Evolutionary conservation across 2,113 vertebrate genomes (phyloP).

Genomic region (Psophia crepitans): DNA sequence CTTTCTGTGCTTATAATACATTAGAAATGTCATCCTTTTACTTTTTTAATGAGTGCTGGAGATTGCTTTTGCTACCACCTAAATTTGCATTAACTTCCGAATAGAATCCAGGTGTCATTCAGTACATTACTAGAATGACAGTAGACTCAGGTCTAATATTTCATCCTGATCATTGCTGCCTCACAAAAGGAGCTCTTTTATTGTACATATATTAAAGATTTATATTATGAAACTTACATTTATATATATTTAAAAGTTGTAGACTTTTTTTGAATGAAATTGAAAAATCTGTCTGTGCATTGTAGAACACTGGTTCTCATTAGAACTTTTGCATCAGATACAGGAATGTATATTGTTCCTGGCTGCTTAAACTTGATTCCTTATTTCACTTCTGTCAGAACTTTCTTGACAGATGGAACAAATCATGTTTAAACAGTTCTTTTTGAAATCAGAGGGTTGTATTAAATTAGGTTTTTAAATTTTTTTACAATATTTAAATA

Average conservation of each 20-base stretch:
- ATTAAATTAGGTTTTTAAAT: background rate
- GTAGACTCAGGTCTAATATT: background rate
- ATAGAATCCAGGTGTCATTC: background rate
- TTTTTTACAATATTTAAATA: background rate
- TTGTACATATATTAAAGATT: background rate
- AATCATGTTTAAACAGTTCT: background rate
- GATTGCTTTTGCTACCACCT: background rate
- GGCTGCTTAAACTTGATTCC: background rate
- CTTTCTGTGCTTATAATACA: background rate
- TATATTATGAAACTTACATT: background rate
- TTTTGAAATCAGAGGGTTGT: background rate
- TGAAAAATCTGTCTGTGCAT: background rate
- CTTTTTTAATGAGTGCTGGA: background rate
- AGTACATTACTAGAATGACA: background rate
- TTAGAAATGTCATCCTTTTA: background rate
- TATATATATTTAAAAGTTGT: background rate
- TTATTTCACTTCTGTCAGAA: background rate
- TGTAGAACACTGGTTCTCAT: background rate
- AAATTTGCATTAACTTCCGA: background rate
- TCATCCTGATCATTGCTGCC: background rate
- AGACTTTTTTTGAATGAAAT: background rate
- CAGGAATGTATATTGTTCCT: background rate
- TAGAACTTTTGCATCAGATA: background rate
- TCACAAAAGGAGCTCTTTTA: background rate
- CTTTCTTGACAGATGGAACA: background rate